Conservation (phyloP, 2,797 vertebrate species). For the Halcyon chelicuti region DNA sequence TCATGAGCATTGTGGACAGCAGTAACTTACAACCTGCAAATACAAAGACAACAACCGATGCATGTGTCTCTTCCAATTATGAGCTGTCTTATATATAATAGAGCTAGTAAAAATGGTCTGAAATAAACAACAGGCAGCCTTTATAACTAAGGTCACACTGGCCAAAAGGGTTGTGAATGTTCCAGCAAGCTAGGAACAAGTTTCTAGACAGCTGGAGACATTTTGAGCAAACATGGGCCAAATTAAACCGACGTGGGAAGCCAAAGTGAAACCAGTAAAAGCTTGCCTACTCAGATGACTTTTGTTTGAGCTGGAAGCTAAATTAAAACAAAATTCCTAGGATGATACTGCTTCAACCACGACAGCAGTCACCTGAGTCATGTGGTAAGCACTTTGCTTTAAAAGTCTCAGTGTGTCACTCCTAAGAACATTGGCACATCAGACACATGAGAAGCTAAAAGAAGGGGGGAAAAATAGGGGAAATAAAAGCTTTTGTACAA, state of each 20-base stretch:
- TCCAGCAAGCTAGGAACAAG: slow-evolving; percentile 60
- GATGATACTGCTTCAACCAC: not conserved
- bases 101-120: slow-evolving; percentile 22
- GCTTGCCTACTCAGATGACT: slow-evolving; percentile 55
- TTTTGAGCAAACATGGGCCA: slow-evolving; percentile 67
- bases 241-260: slow-evolving; percentile 59
- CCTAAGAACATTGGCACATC: not conserved
- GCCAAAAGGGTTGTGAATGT: slow-evolving; percentile 39
- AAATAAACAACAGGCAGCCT: slow-evolving; percentile 54
- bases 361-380: slow-evolving; percentile 50
- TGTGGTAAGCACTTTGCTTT: not conserved
- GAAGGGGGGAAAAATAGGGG: not conserved
- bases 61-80: slow-evolving; percentile 6
- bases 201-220: slow-evolving; percentile 72
- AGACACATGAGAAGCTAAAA: not conserved
- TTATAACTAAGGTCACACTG: slow-evolving; percentile 52
- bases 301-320: slow-evolving; percentile 63
- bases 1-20: not conserved
- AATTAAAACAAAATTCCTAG: slow-evolving; percentile 50
- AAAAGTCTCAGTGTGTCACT: not conserved
- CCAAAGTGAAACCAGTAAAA: slow-evolving; percentile 72
- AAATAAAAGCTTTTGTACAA: slow-evolving; percentile 61
- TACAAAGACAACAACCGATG: not conserved
- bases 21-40: not conserved
- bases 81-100: slow-evolving; percentile 14